Percentiles rank a stretch among this genome's conserved stretches.
phyloP scores from a whole-genome alignment of 2,888 invertebrate species.

The Caenorhabditis sp. region DNA sequence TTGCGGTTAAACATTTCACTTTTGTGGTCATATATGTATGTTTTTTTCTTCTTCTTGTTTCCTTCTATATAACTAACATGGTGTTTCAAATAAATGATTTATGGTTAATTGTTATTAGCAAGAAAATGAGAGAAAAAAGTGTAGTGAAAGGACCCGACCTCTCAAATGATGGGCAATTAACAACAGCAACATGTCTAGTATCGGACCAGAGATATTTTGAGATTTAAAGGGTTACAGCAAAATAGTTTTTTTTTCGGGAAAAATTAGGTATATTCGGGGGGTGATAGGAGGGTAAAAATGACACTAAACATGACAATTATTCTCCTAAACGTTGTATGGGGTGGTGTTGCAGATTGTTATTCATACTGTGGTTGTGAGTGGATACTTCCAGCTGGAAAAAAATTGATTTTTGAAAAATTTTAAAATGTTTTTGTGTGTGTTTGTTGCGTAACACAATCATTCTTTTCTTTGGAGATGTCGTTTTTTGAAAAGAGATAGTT shows the following conservation, averaged over 20 bases:
- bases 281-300: neutral
- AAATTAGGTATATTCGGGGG: neutral
- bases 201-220: neutral
- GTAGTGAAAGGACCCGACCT: neutral
- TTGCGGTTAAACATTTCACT: neutral
- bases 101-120: neutral
- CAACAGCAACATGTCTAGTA: neutral
- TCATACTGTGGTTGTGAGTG: conserved; percentile 37
- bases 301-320: neutral
- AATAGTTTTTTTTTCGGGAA: neutral
- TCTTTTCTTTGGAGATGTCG: too few species aligned
- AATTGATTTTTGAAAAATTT: too few species aligned
- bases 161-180: neutral
- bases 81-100: neutral
- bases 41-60: neutral
- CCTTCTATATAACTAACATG: neutral
- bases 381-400: conserved; percentile 24
- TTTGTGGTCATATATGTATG: neutral
- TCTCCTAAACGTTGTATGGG: neutral
- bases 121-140: neutral
- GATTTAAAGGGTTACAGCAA: neutral
- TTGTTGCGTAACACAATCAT: too few species aligned
- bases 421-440: too few species aligned
- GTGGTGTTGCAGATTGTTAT: too few species aligned
- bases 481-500: too few species aligned